Conservation (phyloP, 2,797 vertebrate genomes). For the Sus cebifrons region DNA sequence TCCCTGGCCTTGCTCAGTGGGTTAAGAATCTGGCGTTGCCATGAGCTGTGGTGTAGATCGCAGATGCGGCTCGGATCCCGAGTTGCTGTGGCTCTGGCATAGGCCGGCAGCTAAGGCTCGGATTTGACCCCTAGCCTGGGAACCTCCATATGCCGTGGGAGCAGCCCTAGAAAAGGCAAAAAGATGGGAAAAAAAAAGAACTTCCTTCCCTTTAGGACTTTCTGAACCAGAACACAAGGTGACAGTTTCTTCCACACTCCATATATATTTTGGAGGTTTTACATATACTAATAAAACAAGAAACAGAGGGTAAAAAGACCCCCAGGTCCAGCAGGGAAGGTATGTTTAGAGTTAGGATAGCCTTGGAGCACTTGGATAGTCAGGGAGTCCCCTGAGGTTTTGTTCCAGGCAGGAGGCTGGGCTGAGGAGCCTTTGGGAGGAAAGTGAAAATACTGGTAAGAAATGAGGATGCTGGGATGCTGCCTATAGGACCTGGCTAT, state of each 20-base stretch:
- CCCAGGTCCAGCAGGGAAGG: neutral
- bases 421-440: neutral
- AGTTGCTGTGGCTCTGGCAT: too few species aligned
- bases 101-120: too few species aligned
- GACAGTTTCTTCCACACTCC: neutral
- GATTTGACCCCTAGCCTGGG: too few species aligned
- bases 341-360: neutral
- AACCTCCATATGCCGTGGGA: too few species aligned
- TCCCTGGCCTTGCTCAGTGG: too few species aligned
- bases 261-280: slow-evolving; percentile 12
- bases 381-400: neutral
- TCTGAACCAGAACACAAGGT: neutral
- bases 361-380: neutral
- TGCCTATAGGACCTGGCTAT: neutral
- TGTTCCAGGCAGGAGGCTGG: neutral
- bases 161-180: too few species aligned
- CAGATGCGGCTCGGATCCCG: too few species aligned
- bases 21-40: too few species aligned
- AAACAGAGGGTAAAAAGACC: neutral
- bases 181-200: too few species aligned
- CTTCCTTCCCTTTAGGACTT: neutral
- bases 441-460: neutral
- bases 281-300: neutral
- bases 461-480: neutral
- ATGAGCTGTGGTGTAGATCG: too few species aligned